Evolutionary conservation across 2,797 vertebrate genomes (phyloP).

Genomic region (Alosa sapidissima): DNA sequence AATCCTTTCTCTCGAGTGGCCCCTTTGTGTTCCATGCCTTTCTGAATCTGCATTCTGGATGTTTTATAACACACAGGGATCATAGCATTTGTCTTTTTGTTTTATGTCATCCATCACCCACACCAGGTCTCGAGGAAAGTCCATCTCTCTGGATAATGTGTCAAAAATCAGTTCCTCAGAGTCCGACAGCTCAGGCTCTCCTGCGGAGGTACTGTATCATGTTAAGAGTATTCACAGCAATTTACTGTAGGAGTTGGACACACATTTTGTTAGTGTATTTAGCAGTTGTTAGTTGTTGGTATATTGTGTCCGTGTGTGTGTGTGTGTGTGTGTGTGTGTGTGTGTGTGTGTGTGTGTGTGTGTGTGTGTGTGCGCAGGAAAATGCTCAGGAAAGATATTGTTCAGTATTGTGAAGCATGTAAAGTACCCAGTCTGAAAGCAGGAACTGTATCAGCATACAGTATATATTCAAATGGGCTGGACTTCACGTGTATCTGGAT

Average conservation of each 20-base stretch:
- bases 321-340: no score
- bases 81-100: neutral
- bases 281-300: no score
- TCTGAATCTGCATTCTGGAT: neutral
- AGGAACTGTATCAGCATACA: neutral
- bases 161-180: conserved; percentile 67
- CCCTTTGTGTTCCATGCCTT: neutral
- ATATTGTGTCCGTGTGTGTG: no score
- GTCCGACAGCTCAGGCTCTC: conserved; percentile 69
- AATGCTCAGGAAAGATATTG: neutral
- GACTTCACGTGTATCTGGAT: neutral
- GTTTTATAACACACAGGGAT: neutral
- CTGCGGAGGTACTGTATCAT: conserved; percentile 63
- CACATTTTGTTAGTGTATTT: neutral
- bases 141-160: conserved; percentile 79
- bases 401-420: neutral
- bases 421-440: neutral
- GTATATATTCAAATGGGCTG: neutral
- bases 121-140: conserved; percentile 34
- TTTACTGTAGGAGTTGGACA: neutral
- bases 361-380: neutral
- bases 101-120: neutral
- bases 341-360: neutral
- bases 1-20: neutral
- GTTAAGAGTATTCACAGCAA: neutral